A percentile compares a stretch with the other conserved stretches of the same genome.
Conservation (phyloP, 1,140 invertebrate species). For the Drosophila nebulosa region DNA sequence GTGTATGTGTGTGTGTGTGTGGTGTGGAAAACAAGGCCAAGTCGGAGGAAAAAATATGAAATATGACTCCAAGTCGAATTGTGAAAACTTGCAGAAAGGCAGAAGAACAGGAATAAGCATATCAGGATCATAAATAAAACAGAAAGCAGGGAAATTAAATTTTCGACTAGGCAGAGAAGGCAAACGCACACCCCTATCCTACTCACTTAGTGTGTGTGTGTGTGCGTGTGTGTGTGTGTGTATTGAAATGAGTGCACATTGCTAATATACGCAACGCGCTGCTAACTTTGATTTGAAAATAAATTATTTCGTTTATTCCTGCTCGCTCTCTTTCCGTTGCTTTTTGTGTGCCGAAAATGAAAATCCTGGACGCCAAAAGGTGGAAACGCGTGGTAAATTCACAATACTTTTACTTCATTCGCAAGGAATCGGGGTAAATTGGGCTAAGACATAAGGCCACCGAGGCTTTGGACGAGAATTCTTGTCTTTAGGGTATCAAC, state of each 20-base stretch:
- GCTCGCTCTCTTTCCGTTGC: not conserved
- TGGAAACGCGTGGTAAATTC: constrained; percentile 32
- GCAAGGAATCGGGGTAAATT: not conserved
- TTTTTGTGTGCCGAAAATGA: constrained; percentile 41
- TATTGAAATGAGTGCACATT: constrained; percentile 61
- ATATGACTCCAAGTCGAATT: constrained; percentile 78
- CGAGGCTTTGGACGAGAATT: not conserved
- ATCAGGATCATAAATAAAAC: constrained; percentile 79
- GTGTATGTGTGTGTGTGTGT: not conserved
- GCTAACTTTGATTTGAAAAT: constrained; percentile 77
- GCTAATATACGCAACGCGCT: constrained; percentile 74
- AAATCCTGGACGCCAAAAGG: constrained; percentile 32
- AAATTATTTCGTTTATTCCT: constrained; percentile 69
- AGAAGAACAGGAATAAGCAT: constrained; percentile 62
- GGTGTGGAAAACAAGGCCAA: constrained; percentile 31
- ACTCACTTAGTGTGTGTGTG: not conserved
- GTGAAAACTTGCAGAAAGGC: constrained; percentile 79
- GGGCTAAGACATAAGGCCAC: not conserved
- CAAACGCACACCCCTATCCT: constrained; percentile 1
- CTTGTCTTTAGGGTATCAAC: not conserved
- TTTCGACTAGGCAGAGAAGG: constrained; percentile 65
- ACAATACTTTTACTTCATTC: constrained; percentile 27
- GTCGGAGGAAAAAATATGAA: constrained; percentile 66
- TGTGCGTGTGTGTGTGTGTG: constrained; percentile 13
- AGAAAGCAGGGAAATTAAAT: constrained; percentile 73